These are phyloP conservation scores for Apantesis nais DNA, from an alignment of 2,888 invertebrate species.

Conservation along the genomic window DNA sequence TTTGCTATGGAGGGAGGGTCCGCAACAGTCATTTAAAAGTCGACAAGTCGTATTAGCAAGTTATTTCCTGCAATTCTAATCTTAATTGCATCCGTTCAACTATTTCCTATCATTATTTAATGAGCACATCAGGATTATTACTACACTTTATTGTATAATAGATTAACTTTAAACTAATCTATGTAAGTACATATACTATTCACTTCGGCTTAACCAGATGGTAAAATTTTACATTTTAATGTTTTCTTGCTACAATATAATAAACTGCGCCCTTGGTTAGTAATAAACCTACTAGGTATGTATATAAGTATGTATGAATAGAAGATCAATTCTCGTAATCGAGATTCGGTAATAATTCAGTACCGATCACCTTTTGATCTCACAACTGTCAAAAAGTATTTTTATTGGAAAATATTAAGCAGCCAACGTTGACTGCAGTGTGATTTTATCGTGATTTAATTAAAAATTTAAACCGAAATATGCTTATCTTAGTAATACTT, in stretches of 20 bases:
- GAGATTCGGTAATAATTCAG: no score
- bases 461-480: no score
- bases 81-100: constrained; percentile 48
- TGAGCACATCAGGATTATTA: constrained; percentile 8
- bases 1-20: background rate
- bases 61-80: constrained; percentile 51
- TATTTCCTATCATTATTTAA: constrained; percentile 38
- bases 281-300: background rate
- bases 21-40: constrained; percentile 22
- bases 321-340: no score
- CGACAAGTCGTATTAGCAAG: constrained; percentile 34
- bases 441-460: no score
- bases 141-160: constrained; percentile 30
- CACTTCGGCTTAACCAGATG: background rate
- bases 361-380: no score
- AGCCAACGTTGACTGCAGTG: no score
- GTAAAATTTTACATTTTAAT: background rate
- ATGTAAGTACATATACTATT: background rate
- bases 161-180: background rate
- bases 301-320: no score
- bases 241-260: background rate
- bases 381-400: no score
- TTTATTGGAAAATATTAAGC: no score
- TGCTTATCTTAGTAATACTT: no score
- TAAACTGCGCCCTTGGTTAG: background rate